These are phyloP conservation scores for Colletes gigas DNA, from an alignment of 1,140 invertebrate species.

Conservation along the genomic window DNA sequence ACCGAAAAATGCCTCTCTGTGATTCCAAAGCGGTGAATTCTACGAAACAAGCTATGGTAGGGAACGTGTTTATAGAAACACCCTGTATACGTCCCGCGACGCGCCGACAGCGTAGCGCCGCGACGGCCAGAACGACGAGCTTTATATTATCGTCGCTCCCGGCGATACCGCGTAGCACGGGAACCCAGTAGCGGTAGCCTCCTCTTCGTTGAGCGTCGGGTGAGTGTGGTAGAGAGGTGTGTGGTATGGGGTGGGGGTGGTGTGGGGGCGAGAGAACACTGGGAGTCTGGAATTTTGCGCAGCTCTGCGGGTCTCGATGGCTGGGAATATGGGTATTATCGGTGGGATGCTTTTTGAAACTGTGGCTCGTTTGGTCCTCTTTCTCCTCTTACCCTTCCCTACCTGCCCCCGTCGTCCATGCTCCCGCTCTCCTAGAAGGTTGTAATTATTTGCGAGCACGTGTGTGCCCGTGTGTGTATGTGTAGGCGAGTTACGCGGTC, in stretches of 20 bases:
- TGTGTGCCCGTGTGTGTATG: conserved; percentile 31
- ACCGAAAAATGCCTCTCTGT: too few relatives aligned
- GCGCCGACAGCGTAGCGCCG: conserved; percentile 25
- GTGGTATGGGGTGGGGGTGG: too few relatives aligned
- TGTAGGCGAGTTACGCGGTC: conserved; percentile 46
- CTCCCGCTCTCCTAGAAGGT: conserved; percentile 18
- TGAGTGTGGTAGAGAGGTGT: background rate
- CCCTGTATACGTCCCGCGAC: background rate
- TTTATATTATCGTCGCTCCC: conserved; percentile 48
- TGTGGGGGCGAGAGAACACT: background rate
- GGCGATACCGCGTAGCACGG: conserved; percentile 50
- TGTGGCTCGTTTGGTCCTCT: conserved; percentile 42
- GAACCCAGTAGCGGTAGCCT: conserved; percentile 33
- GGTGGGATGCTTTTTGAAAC: conserved; percentile 52
- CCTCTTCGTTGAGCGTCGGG: background rate
- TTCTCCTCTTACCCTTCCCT: background rate
- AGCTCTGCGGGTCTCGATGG: conserved; percentile 37
- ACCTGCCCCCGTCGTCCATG: background rate
- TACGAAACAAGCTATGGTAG: too few relatives aligned
- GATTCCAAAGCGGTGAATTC: too few relatives aligned
- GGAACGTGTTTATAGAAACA: background rate
- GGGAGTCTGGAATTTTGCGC: conserved; percentile 57
- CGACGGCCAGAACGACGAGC: conserved; percentile 51
- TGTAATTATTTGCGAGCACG: conserved; percentile 34
- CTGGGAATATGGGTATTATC: conserved; percentile 40